These are phyloP conservation scores for Trididemnum nubilum DNA, from an alignment of 23 tunicate species.

Conservation along the genomic window DNA sequence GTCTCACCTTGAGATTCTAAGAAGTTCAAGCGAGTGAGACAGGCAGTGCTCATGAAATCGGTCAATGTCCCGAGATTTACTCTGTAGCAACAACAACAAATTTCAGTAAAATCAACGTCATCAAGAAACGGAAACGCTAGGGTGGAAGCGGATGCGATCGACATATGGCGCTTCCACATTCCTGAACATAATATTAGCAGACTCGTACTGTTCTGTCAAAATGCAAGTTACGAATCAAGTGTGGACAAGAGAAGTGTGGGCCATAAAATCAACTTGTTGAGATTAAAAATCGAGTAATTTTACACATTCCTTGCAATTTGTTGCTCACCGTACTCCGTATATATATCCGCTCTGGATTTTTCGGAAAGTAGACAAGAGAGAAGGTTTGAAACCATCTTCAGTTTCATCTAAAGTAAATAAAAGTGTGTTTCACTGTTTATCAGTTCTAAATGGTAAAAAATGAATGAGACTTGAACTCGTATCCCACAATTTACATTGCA, in stretches of 20 bases:
- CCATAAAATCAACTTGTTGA: no score
- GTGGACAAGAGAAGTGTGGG: no score
- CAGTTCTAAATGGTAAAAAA: background rate
- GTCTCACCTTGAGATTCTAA: slow-evolving; percentile 50
- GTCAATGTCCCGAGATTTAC: slow-evolving; percentile 64
- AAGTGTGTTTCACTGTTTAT: background rate
- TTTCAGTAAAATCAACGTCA: background rate
- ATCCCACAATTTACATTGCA: no score
- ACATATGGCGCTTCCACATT: no score
- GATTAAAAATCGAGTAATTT: no score
- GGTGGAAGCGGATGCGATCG: no score
- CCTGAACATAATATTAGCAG: no score
- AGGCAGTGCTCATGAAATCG: slow-evolving; percentile 69
- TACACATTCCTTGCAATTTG: no score
- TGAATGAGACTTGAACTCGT: background rate
- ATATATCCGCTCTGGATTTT: slow-evolving; percentile 84
- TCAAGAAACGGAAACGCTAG: background rate
- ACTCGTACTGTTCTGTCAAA: no score
- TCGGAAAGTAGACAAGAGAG: slow-evolving; percentile 62
- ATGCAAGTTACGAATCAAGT: no score
- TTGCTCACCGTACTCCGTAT: slow-evolving; percentile 84
- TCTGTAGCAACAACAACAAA: slow-evolving; percentile 23
- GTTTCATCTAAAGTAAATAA: slow-evolving; percentile 17
- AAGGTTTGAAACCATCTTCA: slow-evolving; percentile 70
- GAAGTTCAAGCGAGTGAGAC: slow-evolving; percentile 67